Conservation (phyloP, 2,888 invertebrate species). For the Lordiphosa fenestrarum region DNA sequence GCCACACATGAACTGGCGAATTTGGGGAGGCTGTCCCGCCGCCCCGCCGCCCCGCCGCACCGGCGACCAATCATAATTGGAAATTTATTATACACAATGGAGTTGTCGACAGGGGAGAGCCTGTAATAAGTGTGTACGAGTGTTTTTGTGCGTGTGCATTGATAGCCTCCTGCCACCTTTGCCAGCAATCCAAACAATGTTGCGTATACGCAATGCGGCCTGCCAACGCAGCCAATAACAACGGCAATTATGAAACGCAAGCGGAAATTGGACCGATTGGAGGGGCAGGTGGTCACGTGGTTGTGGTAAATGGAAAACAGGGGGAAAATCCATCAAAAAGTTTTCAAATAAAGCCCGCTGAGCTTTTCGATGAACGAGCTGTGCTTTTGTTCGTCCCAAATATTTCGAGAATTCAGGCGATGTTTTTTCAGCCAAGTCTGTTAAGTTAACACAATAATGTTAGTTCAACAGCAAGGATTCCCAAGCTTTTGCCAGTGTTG, state of each 20-base stretch:
- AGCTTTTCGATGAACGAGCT: too few relatives aligned
- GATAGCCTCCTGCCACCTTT: background rate
- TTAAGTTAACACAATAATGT: too few relatives aligned
- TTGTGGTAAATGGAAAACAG: background rate
- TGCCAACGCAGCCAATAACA: conserved; percentile 20
- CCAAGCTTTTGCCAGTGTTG: too few relatives aligned
- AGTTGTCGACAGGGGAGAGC: conserved; percentile 37
- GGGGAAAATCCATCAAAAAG: background rate
- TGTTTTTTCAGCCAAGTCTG: too few relatives aligned
- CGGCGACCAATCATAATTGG: conserved; percentile 62
- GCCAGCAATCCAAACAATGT: conserved; percentile 6
- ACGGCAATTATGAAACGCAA: conserved; percentile 28
- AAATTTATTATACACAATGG: conserved; percentile 70
- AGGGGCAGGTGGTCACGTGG: too few relatives aligned
- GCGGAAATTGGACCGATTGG: conserved; percentile 9
- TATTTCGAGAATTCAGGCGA: too few relatives aligned
- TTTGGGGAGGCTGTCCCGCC: background rate
- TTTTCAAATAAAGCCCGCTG: too few relatives aligned
- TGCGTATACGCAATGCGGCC: conserved; percentile 40
- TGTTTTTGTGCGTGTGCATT: conserved; percentile 32
- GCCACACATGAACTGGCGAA: conserved; percentile 8
- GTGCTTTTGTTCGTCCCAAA: too few relatives aligned
- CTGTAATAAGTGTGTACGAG: conserved; percentile 2
- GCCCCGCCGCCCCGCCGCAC: background rate
- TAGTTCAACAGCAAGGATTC: too few relatives aligned